Evolutionary conservation across 2,797 vertebrate species (phyloP).

Genomic region (Rhinophrynus dorsalis): DNA sequence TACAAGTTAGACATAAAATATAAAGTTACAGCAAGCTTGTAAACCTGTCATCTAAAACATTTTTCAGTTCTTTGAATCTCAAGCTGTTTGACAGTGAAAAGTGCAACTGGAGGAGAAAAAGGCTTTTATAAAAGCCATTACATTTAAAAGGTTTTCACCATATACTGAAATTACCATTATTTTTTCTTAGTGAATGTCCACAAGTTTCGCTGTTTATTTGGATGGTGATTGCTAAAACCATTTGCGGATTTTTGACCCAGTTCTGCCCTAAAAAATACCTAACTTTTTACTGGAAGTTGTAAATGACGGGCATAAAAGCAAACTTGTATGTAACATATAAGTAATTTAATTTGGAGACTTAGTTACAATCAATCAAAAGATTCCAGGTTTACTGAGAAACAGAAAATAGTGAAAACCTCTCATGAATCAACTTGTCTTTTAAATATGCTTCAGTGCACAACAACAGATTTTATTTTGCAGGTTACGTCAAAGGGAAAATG

Average conservation of each 20-base stretch:
- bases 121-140: slow-evolving; percentile 56
- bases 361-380: no score
- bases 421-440: no score
- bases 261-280: no score
- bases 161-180: slow-evolving; percentile 56
- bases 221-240: not conserved
- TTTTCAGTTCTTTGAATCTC: slow-evolving; percentile 51
- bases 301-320: no score
- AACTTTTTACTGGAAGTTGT: no score
- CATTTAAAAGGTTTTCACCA: slow-evolving; percentile 57
- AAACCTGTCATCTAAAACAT: slow-evolving; percentile 51
- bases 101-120: slow-evolving; percentile 52
- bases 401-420: no score
- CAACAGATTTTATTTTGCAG: no score
- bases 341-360: no score
- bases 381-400: no score
- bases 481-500: no score
- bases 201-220: slow-evolving; percentile 33
- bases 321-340: no score
- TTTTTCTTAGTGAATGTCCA: slow-evolving; percentile 49
- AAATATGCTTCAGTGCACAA: no score
- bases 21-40: slow-evolving; percentile 46
- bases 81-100: slow-evolving; percentile 53
- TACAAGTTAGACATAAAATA: slow-evolving; percentile 50
- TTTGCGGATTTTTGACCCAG: not conserved